These are phyloP conservation scores for Heliopora coerulea DNA, from an alignment of 92 coral and sea anemone species.

Conservation along the genomic window DNA sequence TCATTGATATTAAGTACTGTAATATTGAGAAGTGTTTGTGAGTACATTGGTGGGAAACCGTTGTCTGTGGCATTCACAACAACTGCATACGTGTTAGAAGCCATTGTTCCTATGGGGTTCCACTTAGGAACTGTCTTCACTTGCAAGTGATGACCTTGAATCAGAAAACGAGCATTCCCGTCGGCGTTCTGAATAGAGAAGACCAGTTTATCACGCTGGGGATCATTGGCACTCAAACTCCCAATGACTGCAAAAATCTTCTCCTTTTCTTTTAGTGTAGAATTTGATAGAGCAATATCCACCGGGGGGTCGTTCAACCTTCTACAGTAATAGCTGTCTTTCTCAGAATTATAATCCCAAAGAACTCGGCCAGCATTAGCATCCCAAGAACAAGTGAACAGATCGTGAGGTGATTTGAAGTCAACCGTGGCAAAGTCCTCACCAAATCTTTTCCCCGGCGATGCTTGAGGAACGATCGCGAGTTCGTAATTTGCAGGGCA, in stretches of 20 bases:
- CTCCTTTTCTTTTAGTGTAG: constrained; percentile 61
- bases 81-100: constrained; percentile 49
- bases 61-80: constrained; percentile 63
- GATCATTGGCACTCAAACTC: constrained; percentile 57
- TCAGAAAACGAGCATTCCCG: constrained; percentile 45
- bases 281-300: constrained; percentile 45
- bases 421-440: constrained; percentile 59
- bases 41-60: constrained; percentile 79
- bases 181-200: constrained; percentile 55
- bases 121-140: constrained; percentile 44
- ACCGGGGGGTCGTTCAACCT: constrained; percentile 83
- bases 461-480: constrained; percentile 60
- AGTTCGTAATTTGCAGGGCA: constrained; percentile 61
- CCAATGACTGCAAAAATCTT: constrained; percentile 66
- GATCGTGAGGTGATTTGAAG: constrained; percentile 50
- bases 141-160: constrained; percentile 56
- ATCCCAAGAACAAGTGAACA: constrained; percentile 52
- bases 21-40: constrained; percentile 52
- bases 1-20: constrained; percentile 71
- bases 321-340: constrained; percentile 66
- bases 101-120: constrained; percentile 53
- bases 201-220: constrained; percentile 66
- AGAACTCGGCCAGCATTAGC: constrained; percentile 12
- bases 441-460: constrained; percentile 60
- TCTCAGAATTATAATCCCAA: constrained; percentile 65